A percentile compares a stretch with the other conserved stretches of the same genome.
Conservation (phyloP, 2,113 vertebrate genomes). For the Pseudolaguvia tuberculata region DNA sequence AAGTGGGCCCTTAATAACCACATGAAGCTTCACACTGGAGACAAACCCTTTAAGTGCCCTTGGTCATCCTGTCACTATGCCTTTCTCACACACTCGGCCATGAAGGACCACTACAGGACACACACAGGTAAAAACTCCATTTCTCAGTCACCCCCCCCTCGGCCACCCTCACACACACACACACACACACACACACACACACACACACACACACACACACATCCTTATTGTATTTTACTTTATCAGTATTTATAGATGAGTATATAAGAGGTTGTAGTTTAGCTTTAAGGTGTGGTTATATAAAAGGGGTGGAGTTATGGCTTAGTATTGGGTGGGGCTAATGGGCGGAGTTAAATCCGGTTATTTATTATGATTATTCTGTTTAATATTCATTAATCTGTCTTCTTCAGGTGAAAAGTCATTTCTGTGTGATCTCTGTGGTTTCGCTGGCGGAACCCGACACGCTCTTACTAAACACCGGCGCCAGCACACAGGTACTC, state of each 20-base stretch:
- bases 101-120: slow-evolving; percentile 97
- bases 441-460: slow-evolving; percentile 93
- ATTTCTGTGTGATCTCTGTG: slow-evolving; percentile 97
- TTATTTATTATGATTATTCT: not conserved
- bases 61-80: slow-evolving; percentile 97
- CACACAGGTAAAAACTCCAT: slow-evolving; percentile 81
- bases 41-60: slow-evolving; percentile 92
- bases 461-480: slow-evolving; percentile 98
- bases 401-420: slow-evolving; percentile 89
- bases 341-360: too few species aligned
- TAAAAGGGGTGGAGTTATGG: not conserved
- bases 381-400: not conserved
- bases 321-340: too few species aligned
- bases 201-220: slow-evolving; percentile 75
- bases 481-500: slow-evolving; percentile 91
- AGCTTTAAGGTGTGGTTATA: not conserved
- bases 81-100: slow-evolving; percentile 92
- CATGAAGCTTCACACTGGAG: slow-evolving; percentile 95
- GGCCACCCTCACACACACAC: not conserved
- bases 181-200: slow-evolving; percentile 62
- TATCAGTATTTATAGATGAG: not conserved
- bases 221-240: not conserved
- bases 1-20: slow-evolving; percentile 99
- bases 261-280: not conserved
- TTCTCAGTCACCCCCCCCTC: too few species aligned